A percentile compares a stretch with the other conserved stretches of the same genome.
These are phyloP conservation scores for Hylaeus anthracinus DNA, from an alignment of 1,140 invertebrate species.

Conservation along the genomic window DNA sequence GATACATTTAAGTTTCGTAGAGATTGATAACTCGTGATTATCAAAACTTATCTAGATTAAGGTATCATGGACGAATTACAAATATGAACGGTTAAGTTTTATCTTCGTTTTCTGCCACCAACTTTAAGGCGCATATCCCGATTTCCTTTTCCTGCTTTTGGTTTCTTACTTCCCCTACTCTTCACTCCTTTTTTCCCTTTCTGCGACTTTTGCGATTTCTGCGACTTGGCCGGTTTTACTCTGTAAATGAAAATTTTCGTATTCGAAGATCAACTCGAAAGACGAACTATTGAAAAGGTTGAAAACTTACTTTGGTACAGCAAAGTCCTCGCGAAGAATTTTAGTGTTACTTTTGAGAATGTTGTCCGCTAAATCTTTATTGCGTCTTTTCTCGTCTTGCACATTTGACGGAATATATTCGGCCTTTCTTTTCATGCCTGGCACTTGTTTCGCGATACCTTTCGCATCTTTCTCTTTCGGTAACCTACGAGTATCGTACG, in stretches of 20 bases:
- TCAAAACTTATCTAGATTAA: neutral
- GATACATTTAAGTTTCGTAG: neutral
- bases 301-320: conserved; percentile 47
- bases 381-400: conserved; percentile 68
- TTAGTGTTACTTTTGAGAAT: conserved; percentile 58
- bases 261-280: neutral
- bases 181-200: conserved; percentile 75
- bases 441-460: conserved; percentile 69
- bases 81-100: conserved; percentile 45
- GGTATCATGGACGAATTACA: neutral
- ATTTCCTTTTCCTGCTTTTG: conserved; percentile 84
- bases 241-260: conserved; percentile 19
- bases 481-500: conserved; percentile 60
- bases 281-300: neutral
- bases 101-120: conserved; percentile 84
- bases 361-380: conserved; percentile 60
- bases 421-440: conserved; percentile 71
- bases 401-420: conserved; percentile 64
- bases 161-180: conserved; percentile 81
- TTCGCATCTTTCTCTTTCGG: conserved; percentile 76
- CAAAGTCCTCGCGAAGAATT: conserved; percentile 50
- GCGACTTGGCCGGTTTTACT: conserved; percentile 1
- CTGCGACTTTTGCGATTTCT: conserved; percentile 65
- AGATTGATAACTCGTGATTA: neutral
- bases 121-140: conserved; percentile 83